Evolutionary conservation across 2,888 invertebrate species (phyloP), one percentile per base, ranked within the genome.

Genomic region (Hetaerina titia): DNA sequence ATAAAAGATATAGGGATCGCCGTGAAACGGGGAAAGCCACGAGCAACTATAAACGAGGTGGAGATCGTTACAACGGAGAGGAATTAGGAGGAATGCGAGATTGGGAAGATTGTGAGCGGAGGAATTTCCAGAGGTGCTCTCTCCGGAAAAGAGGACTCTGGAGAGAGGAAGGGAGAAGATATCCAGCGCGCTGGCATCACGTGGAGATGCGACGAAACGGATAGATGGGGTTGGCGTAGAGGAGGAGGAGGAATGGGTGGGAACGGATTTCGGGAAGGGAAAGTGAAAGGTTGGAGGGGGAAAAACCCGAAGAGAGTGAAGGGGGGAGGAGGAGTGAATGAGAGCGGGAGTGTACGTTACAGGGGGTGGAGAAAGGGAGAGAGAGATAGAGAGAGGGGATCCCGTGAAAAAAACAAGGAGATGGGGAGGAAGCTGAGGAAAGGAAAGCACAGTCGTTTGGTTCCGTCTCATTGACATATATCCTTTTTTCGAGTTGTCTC

Each of bases 41-140:
- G 69, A 92, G 69, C 69, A 92, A 45, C 81, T 22, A 69, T 69
- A 69, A 69, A 69, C 45, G 64, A 69, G 64, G 45, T 25, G 90
- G 56, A 81, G 81, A 81, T 74, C 92, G 92, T 92, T 92, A 92
- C 92, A 92, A 92, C n/a, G 56, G 92, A 56, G 69, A 74, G 74
- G 92, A 92, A 92, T 92, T 92, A 92, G 92, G 92, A 92, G 69
- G 92, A 92, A 92, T 92, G 92, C 92, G 69, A 92, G 92, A 92
- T 92, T 64, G 92, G 56, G 92, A 69, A 92, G 92, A 92, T 92
- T 92, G 92, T 64, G 56, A 74, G 56, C 56, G 56, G 31, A 81
- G 92, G 64, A 92, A 74, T 92, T 92, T 60, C 74, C 69, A 69
- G 31, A 57, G 45, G 56, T 69, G 19, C 69, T 81, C 81, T 81